Conservation (phyloP, 2,113 vertebrate species). For the Paramisgurnus dabryanus region DNA sequence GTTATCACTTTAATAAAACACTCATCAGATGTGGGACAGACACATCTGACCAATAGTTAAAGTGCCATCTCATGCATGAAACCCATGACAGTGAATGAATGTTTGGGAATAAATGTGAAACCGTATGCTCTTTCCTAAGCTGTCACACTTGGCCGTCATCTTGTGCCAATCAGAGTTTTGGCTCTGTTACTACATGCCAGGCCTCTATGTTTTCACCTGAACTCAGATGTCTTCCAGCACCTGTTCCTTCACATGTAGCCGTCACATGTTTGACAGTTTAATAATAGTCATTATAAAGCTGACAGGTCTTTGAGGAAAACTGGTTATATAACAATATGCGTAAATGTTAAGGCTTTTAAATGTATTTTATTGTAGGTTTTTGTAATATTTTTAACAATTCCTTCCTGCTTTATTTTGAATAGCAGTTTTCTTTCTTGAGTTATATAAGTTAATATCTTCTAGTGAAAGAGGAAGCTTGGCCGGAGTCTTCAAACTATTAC, state of each 20-base stretch:
- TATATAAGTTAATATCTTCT: too few species aligned
- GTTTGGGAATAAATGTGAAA: background rate
- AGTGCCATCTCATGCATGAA: background rate
- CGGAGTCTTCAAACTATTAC: too few species aligned
- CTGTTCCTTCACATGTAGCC: slow-evolving; percentile 21
- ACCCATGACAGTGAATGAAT: background rate
- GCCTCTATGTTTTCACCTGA: slow-evolving; percentile 23
- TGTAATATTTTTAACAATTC: too few species aligned
- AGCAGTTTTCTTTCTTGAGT: too few species aligned
- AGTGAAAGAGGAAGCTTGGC: too few species aligned
- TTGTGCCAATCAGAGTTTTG: background rate
- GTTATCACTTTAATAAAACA: background rate
- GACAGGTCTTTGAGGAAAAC: background rate
- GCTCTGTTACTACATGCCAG: background rate
- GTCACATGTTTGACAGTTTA: slow-evolving; percentile 1
- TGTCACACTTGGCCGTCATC: slow-evolving; percentile 14
- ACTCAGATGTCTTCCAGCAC: slow-evolving; percentile 30
- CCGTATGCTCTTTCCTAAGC: too few species aligned
- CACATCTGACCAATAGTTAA: background rate
- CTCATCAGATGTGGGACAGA: too few species aligned
- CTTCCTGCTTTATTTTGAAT: too few species aligned
- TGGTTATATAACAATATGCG: too few species aligned
- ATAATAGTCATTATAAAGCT: background rate
- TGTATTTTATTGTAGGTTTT: too few species aligned
- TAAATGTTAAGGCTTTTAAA: too few species aligned